Base-by-base conservation (phyloP, 2,113 vertebrate species). In the Heliornis fulica region DNA sequence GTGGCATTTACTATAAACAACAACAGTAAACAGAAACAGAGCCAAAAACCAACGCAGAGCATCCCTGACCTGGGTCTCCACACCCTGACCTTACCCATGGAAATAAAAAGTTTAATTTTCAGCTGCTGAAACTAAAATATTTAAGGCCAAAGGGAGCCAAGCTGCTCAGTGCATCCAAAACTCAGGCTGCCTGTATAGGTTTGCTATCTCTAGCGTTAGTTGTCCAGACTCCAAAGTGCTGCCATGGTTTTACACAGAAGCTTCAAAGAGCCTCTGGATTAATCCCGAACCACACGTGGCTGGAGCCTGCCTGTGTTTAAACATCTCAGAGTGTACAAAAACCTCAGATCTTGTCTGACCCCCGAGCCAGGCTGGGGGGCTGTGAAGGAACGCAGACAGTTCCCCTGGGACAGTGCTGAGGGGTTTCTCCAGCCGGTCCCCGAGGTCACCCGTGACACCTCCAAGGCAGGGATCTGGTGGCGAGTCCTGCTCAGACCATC, bases 11-110 rank as follows among this genome's bases (percentile, higher is more conserved):
- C 68, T 88, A 64, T 83, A 83, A 97, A 96, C 95, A 97, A 82
- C 91, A 95, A 94, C 91, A 94, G 91, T 88, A 95, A 96, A 96
- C 90, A 96, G 50, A 66, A 88, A 74, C 34, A 54, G 87, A 57
- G 82, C 78, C 87, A 74, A 94, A 91, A 95, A 74, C 28, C 66
- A 34, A 70, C 82, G 66, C 75, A 18, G 54, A 18, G 15, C 19
- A 71, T 63, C 65, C 50, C 1, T 1, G 59, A 54, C 59, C 90
- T 74, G 59, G 21, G 29, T 90, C 79, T 86, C 13, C 32, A 14
- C 22, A 22, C 61, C 57, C 81, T 9, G 41, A 78, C 38, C 63
- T 21, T 23, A 41, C 15, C 66, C 66, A 1, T 5, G 36, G 70
- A 85, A 95, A 72, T 14, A 41, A 76, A 20, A 10, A 31, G 14